Evolutionary conservation across 2,888 invertebrate genomes (phyloP).

Genomic region (Euclidia mi): DNA sequence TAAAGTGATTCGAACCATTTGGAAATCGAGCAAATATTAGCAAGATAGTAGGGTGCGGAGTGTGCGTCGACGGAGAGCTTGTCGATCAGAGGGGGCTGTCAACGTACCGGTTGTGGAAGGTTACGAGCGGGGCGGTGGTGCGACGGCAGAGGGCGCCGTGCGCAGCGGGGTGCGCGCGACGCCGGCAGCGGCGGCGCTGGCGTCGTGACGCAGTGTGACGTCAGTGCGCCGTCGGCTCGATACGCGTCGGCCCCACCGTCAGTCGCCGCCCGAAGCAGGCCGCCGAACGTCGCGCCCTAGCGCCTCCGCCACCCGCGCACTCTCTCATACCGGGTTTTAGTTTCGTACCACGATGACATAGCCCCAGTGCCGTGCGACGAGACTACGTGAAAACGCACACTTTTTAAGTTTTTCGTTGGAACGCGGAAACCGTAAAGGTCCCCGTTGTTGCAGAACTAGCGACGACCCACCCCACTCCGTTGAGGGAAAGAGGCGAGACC

Average conservation of each 20-base stretch:
- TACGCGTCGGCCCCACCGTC: slow-evolving; percentile 90
- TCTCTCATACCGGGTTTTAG: slow-evolving; percentile 88
- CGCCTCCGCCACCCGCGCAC: slow-evolving; percentile 84
- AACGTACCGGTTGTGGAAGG: slow-evolving; percentile 84
- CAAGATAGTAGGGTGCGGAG: slow-evolving; percentile 46
- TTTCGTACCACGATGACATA: slow-evolving; percentile 89
- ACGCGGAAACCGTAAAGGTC: slow-evolving; percentile 86
- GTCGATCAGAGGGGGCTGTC: slow-evolving; percentile 79
- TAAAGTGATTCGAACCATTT: slow-evolving; percentile 33
- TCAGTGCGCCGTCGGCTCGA: slow-evolving; percentile 92
- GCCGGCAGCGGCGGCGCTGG: slow-evolving; percentile 84
- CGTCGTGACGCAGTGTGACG: slow-evolving; percentile 92
- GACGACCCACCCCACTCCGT: slow-evolving; percentile 85
- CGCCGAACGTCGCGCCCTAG: slow-evolving; percentile 84
- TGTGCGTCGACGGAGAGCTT: slow-evolving; percentile 65
- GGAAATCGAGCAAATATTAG: slow-evolving; percentile 38
- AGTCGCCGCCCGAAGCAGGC: slow-evolving; percentile 90
- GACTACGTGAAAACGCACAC: slow-evolving; percentile 86
- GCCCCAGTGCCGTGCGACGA: slow-evolving; percentile 86
- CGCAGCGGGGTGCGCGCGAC: slow-evolving; percentile 77
- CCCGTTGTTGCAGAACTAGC: slow-evolving; percentile 89
- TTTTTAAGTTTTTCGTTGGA: slow-evolving; percentile 87
- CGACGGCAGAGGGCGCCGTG: slow-evolving; percentile 73
- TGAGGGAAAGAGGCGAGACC: slow-evolving; percentile 86
- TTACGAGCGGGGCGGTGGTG: slow-evolving; percentile 77